phyloP scores from a whole-genome alignment of 2,797 vertebrate species.

The Cyclura pinguis region DNA sequence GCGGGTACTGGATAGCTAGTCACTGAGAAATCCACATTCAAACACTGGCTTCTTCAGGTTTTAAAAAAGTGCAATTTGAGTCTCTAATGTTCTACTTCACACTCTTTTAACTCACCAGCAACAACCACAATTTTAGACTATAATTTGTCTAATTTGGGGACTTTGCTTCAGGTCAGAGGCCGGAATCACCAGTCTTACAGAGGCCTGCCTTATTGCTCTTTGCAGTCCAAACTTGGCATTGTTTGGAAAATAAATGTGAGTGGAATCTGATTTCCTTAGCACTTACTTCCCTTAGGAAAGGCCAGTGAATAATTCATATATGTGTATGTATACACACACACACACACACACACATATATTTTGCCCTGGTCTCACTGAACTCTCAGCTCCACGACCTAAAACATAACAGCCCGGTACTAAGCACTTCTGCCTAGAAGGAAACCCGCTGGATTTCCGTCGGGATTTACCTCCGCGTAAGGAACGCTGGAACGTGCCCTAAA shows the following conservation, averaged over 20 bases:
- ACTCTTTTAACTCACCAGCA: background rate
- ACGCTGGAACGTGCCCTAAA: too few species aligned
- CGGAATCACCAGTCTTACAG: background rate
- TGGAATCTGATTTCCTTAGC: background rate
- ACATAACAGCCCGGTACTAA: background rate
- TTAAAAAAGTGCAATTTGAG: rapidly evolving
- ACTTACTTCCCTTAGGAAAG: background rate
- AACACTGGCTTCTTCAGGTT: background rate
- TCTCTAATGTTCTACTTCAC: background rate
- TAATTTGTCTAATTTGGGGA: background rate
- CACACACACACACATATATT: too few species aligned
- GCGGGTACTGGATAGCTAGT: background rate
- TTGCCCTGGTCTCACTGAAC: background rate
- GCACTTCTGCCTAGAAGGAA: background rate
- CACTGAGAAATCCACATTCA: background rate
- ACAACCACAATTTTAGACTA: background rate
- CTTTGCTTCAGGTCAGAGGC: background rate
- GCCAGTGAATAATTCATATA: too few species aligned
- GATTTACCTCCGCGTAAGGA: background rate
- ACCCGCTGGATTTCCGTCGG: background rate
- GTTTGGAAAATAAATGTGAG: too few species aligned
- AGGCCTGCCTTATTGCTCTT: too few species aligned
- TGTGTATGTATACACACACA: too few species aligned
- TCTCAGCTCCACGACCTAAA: background rate
- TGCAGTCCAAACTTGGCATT: background rate